Conservation (phyloP, 1,140 invertebrate genomes). For the Fopius arisanus region DNA sequence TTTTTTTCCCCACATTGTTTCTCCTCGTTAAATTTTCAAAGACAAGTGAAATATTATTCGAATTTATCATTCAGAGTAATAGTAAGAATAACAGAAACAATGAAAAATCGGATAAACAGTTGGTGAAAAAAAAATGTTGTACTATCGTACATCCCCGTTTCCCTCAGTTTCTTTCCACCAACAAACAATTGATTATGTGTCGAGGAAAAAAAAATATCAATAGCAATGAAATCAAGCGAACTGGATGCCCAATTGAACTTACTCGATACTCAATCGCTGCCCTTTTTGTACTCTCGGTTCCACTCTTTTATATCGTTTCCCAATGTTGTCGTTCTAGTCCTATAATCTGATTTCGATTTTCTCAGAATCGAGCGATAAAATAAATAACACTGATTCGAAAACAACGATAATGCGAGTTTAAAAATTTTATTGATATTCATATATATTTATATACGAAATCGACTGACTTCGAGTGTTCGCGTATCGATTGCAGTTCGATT, state of each 20-base stretch:
- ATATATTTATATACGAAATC: too few species aligned
- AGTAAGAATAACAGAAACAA: background rate
- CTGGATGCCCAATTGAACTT: slow-evolving; percentile 3
- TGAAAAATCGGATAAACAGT: background rate
- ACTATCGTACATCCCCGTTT: too few species aligned
- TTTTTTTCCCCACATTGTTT: background rate
- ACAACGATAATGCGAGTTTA: background rate
- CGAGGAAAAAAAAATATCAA: slow-evolving; percentile 1
- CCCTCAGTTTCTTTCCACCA: background rate
- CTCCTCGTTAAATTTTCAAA: background rate
- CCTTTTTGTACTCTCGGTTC: background rate
- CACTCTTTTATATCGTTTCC: slow-evolving; percentile 9
- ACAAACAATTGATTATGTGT: background rate
- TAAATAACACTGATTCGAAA: background rate
- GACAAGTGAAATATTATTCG: background rate
- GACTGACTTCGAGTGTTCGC: too few species aligned
- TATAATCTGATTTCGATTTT: slow-evolving; percentile 2
- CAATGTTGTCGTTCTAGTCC: background rate
- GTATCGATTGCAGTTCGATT: too few species aligned
- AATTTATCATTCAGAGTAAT: background rate
- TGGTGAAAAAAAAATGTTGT: background rate
- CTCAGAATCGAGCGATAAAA: background rate
- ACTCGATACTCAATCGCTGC: slow-evolving; percentile 10
- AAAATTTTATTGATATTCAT: background rate
- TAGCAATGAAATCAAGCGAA: slow-evolving; percentile 9